A percentile compares a stretch with the other conserved stretches of the same genome.
phyloP scores from a whole-genome alignment of 1,140 invertebrate genomes.

The Drosophila sproati region DNA sequence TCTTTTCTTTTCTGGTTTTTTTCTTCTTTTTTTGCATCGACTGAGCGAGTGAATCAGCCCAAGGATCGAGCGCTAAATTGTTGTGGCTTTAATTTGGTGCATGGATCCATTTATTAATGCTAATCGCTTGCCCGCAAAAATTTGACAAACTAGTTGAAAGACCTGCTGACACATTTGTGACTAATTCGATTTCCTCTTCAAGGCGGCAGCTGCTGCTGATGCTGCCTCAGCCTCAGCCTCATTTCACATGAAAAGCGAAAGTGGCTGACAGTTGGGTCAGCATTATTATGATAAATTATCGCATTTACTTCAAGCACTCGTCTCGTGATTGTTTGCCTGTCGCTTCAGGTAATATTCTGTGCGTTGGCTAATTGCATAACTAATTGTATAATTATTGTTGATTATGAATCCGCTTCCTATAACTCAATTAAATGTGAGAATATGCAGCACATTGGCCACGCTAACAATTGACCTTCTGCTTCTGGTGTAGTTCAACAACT shows the following conservation, averaged over 20 bases:
- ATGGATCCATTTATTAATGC: constrained; percentile 40
- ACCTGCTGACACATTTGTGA: constrained; percentile 50
- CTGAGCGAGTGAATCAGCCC: constrained; percentile 28
- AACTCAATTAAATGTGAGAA: constrained; percentile 37
- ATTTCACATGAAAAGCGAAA: constrained; percentile 40
- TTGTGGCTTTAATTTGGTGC: constrained; percentile 8
- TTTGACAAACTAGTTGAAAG: constrained; percentile 22
- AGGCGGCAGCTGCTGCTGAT: constrained; percentile 33
- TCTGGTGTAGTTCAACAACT: constrained; percentile 40
- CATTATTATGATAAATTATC: constrained; percentile 52
- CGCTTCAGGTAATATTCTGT: constrained; percentile 1
- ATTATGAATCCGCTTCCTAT: constrained; percentile 37
- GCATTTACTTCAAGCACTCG: background rate
- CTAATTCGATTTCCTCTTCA: constrained; percentile 18
- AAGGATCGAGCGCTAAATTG: constrained; percentile 12
- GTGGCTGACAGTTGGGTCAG: constrained; percentile 26
- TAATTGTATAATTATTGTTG: constrained; percentile 41
- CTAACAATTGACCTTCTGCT: constrained; percentile 49
- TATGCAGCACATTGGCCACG: constrained; percentile 42
- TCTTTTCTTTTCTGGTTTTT: too few relatives aligned
- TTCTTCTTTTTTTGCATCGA: background rate
- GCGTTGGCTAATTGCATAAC: constrained; percentile 37
- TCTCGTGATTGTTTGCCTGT: constrained; percentile 7
- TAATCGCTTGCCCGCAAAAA: constrained; percentile 29
- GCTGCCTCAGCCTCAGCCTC: background rate